phyloP scores from a whole-genome alignment of 1,140 invertebrate species.

The Drosophila oshimai region DNA sequence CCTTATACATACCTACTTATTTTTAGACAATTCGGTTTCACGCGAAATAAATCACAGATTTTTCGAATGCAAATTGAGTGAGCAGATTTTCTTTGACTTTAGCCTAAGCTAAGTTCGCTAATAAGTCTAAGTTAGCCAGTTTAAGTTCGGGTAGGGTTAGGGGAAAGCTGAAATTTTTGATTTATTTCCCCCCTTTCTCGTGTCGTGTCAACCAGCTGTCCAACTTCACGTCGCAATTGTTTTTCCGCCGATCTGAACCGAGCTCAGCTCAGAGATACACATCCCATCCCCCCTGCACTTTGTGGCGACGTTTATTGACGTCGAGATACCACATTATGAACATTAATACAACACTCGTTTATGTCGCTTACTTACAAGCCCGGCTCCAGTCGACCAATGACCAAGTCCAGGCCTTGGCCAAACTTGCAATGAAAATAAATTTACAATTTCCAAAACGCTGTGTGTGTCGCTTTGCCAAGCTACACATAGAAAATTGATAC shows the following conservation, averaged over 20 bases:
- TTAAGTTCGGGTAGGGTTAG: neutral
- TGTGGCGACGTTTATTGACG: slow-evolving; percentile 81
- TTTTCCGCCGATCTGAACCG: slow-evolving; percentile 26
- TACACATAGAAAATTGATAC: neutral
- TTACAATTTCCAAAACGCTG: slow-evolving; percentile 77
- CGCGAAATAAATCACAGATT: slow-evolving; percentile 41
- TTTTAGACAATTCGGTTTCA: slow-evolving; percentile 37
- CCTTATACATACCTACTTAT: slow-evolving; percentile 19
- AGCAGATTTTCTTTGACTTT: slow-evolving; percentile 26
- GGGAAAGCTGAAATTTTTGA: slow-evolving; percentile 10
- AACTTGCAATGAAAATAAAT: slow-evolving; percentile 71
- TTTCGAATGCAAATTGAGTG: slow-evolving; percentile 45
- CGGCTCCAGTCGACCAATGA: slow-evolving; percentile 16
- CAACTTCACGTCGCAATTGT: slow-evolving; percentile 52
- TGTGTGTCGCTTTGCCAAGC: slow-evolving; percentile 51
- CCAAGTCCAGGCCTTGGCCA: slow-evolving; percentile 35
- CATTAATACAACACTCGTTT: slow-evolving; percentile 82
- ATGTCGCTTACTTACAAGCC: slow-evolving; percentile 80
- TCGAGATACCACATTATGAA: slow-evolving; percentile 82
- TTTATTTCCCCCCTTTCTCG: slow-evolving; percentile 3
- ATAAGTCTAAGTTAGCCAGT: slow-evolving; percentile 12
- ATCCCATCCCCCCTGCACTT: neutral
- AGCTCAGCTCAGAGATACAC: neutral
- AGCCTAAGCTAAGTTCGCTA: slow-evolving; percentile 17
- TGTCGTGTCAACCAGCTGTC: slow-evolving; percentile 66